Base-by-base conservation (phyloP, 2,113 vertebrate genomes). In the Carettochelys insculpta region DNA sequence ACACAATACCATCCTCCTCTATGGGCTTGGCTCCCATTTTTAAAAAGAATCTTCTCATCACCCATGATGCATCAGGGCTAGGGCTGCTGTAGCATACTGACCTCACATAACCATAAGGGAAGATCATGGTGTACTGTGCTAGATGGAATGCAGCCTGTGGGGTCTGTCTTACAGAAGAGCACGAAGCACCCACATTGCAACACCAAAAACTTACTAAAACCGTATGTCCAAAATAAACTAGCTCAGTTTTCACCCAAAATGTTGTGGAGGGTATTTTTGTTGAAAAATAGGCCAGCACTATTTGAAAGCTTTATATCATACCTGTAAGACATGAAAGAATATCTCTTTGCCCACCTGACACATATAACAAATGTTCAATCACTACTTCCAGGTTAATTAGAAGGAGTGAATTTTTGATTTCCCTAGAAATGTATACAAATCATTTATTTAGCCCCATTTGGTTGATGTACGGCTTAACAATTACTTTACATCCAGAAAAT, bases 331-430 rank as follows among this genome's bases (percentile, higher is more conserved):
- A 7, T 79, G 52, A 77, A 80, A 82, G 1, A 83, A 4, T 77
- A 85, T 61, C 45, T 17, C 24, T 85, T 54, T 68, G 12, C 1
- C 6, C 85, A 47, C 3, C 24, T 31, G 83, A 54, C 6, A 51
- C 11, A 24, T 11, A 38, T 38, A 1, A 48, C 45, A 38, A 54
- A 81, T 80, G 75, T 82, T 54, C 38, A 92, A 4, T 4, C 58
- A 1, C 10, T 54, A 61, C 51, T 50, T 71, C 75, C 3, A 0
- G 0, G 4, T n/a, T n/a, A 79, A 41, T 41, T 2, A 76, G 77
- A 80, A 50, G 45, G 11, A 1, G 0, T 1, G 3, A 2, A 84
- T 22, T 87, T 83, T 87, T 77, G 0, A 77, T 89, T 68, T 89
- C 11, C 20, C 84, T 52, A 2, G 77, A 61, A 76, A 2, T 71